Conservation (phyloP, 2,113 vertebrate species). For the Bostrychus sinensis region DNA sequence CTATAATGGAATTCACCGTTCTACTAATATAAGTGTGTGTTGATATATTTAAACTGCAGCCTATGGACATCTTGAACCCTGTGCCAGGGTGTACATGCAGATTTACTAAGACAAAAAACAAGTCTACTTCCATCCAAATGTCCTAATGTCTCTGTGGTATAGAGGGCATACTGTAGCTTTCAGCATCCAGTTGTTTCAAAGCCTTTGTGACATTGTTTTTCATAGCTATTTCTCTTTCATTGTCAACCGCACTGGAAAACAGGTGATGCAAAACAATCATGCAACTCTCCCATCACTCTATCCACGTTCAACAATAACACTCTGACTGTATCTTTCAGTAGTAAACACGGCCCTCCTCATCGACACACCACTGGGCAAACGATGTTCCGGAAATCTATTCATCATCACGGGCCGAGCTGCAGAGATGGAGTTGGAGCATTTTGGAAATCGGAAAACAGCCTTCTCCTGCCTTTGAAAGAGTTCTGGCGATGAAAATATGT, state of each 20-base stretch:
- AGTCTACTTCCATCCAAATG: constrained; percentile 47
- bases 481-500: constrained; percentile 80
- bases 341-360: constrained; percentile 56
- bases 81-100: constrained; percentile 16
- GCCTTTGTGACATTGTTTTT: constrained; percentile 63
- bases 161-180: constrained; percentile 57
- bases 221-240: constrained; percentile 39
- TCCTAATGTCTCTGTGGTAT: constrained; percentile 35
- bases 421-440: constrained; percentile 58
- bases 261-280: constrained; percentile 70
- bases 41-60: too few relatives aligned
- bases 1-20: too few relatives aligned
- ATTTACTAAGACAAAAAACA: constrained; percentile 39
- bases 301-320: constrained; percentile 62
- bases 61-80: too few relatives aligned
- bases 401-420: constrained; percentile 51
- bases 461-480: constrained; percentile 76
- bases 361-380: constrained; percentile 34
- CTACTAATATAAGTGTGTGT: too few relatives aligned
- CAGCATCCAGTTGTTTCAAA: constrained; percentile 63
- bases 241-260: constrained; percentile 65
- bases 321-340: constrained; percentile 63
- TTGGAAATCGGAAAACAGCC: constrained; percentile 73
- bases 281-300: constrained; percentile 60
- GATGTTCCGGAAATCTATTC: constrained; percentile 68